Evolutionary conservation across 2,888 invertebrate genomes (phyloP).

Genomic region (Trichopria drosophilae): DNA sequence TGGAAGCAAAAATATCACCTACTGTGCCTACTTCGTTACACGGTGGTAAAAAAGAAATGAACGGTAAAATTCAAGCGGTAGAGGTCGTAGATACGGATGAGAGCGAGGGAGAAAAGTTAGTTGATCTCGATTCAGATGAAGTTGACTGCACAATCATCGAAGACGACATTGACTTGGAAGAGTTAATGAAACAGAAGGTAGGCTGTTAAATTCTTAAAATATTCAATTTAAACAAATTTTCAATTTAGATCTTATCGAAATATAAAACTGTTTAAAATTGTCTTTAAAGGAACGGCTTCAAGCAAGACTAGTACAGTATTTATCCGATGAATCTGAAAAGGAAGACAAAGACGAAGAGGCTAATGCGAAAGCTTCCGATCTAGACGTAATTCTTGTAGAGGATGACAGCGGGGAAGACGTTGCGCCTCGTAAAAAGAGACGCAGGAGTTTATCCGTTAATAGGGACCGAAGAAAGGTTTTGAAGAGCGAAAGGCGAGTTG

Average conservation of each 20-base stretch:
- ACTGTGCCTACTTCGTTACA: slow-evolving; percentile 36
- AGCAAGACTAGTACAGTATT: slow-evolving; percentile 76
- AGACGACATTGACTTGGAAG: slow-evolving; percentile 85
- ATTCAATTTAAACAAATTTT: neutral
- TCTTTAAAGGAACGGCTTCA: slow-evolving; percentile 65
- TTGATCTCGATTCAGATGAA: slow-evolving; percentile 61
- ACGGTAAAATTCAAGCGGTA: slow-evolving; percentile 50
- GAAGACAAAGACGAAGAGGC: slow-evolving; percentile 59
- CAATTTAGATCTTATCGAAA: neutral
- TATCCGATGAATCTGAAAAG: slow-evolving; percentile 68
- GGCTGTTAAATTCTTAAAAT: neutral
- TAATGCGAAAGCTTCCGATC: slow-evolving; percentile 58
- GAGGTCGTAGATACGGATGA: slow-evolving; percentile 54
- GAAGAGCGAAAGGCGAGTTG: slow-evolving; percentile 52
- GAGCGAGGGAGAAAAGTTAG: slow-evolving; percentile 54
- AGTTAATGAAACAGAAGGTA: slow-evolving; percentile 87
- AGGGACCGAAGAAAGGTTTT: slow-evolving; percentile 48
- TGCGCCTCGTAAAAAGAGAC: slow-evolving; percentile 56
- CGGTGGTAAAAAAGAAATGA: slow-evolving; percentile 47
- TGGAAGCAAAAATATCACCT: slow-evolving; percentile 43
- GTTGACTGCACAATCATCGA: slow-evolving; percentile 73
- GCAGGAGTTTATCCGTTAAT: slow-evolving; percentile 53
- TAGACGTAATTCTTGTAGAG: slow-evolving; percentile 67
- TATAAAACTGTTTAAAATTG: too few relatives aligned
- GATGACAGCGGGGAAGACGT: slow-evolving; percentile 66